These are phyloP conservation scores for Clusia tigrina DNA, from an alignment of 2,888 invertebrate species.

Conservation along the genomic window DNA sequence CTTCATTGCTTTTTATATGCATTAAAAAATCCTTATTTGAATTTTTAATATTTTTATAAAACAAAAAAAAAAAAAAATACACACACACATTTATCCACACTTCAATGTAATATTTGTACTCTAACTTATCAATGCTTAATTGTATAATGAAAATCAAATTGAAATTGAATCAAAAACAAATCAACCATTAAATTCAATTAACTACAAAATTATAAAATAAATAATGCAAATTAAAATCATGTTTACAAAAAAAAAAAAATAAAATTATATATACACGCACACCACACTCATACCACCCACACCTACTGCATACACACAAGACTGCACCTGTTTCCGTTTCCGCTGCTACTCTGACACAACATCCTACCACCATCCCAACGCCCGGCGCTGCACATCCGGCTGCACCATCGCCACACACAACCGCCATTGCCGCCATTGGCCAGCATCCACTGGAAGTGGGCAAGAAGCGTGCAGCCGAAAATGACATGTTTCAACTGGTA, in stretches of 20 bases:
- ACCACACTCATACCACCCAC: constrained; percentile 24
- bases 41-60: neutral
- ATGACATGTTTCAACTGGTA: constrained; percentile 93
- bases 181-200: constrained; percentile 38
- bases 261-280: constrained; percentile 22
- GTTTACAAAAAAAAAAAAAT: constrained; percentile 15
- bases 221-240: constrained; percentile 21
- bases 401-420: constrained; percentile 39
- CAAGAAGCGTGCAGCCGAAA: constrained; percentile 94
- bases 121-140: neutral
- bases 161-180: constrained; percentile 29
- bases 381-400: constrained; percentile 66
- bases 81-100: neutral
- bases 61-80: neutral
- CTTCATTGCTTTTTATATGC: neutral
- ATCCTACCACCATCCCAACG: constrained; percentile 55
- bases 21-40: neutral
- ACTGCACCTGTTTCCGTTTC: constrained; percentile 61
- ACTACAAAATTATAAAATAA: constrained; percentile 25
- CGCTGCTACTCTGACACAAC: constrained; percentile 61
- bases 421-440: constrained; percentile 52
- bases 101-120: neutral
- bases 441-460: constrained; percentile 80
- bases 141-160: constrained; percentile 13
- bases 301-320: constrained; percentile 47